Evolutionary conservation across 1,140 invertebrate genomes (phyloP).

Genomic region (Drosophila tsacasi): DNA sequence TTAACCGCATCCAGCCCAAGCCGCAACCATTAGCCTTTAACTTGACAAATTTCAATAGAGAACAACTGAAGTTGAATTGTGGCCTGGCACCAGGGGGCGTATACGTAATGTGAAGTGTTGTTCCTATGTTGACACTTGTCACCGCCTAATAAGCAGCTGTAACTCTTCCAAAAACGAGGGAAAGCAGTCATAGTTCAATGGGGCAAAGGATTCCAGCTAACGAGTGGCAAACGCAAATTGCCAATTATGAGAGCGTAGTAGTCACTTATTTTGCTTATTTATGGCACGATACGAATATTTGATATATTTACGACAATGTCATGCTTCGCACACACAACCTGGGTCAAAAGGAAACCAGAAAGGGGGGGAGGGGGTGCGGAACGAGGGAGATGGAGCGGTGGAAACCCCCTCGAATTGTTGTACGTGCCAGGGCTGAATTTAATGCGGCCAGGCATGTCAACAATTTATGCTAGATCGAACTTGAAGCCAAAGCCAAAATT

Average conservation of each 20-base stretch:
- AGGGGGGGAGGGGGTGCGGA: neutral
- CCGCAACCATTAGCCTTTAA: conserved; percentile 9
- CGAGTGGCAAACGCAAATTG: conserved; percentile 69
- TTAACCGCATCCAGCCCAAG: neutral
- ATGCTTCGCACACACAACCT: conserved; percentile 14
- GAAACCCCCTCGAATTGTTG: conserved; percentile 46
- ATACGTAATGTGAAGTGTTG: conserved; percentile 28
- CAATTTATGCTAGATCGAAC: conserved; percentile 61
- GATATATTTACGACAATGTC: conserved; percentile 68
- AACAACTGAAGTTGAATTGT: conserved; percentile 31
- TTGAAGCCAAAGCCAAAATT: conserved; percentile 12
- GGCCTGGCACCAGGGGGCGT: conserved; percentile 12
- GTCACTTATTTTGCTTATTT: conserved; percentile 74
- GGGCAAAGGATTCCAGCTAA: conserved; percentile 39
- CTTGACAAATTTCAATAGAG: conserved; percentile 28
- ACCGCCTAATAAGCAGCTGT: conserved; percentile 54
- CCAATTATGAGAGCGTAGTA: conserved; percentile 71
- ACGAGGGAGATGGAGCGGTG: neutral
- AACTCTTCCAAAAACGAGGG: conserved; percentile 24
- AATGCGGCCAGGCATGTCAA: conserved; percentile 68
- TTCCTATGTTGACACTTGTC: conserved; percentile 47
- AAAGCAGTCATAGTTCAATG: too few species aligned
- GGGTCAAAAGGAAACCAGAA: conserved; percentile 19
- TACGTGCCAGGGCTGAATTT: conserved; percentile 72
- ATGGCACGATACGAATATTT: conserved; percentile 67